phyloP scores from a whole-genome alignment of 1,140 invertebrate species.

The Orius insidiosus region DNA sequence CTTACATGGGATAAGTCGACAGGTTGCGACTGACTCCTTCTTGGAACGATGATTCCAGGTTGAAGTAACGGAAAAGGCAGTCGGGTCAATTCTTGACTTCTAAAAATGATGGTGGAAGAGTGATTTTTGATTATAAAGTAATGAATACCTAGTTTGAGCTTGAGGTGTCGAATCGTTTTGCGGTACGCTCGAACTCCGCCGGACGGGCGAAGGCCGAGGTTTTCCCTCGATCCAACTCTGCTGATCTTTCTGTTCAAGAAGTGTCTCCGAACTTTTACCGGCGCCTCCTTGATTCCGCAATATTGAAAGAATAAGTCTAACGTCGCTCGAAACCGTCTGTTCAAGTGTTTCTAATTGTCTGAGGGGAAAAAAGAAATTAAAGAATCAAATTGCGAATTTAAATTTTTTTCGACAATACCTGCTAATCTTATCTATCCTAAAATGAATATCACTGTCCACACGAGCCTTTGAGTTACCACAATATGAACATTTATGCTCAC shows the following conservation, averaged over 20 bases:
- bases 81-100: conserved; percentile 13
- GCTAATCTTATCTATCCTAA: conserved; percentile 44
- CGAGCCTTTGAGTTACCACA: conserved; percentile 23
- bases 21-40: conserved; percentile 32
- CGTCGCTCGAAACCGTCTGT: conserved; percentile 42
- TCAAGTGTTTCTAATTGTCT: conserved; percentile 33
- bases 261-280: conserved; percentile 10
- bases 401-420: conserved; percentile 25
- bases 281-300: conserved; percentile 30
- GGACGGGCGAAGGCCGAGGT: conserved; percentile 16
- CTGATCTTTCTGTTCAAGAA: conserved; percentile 20
- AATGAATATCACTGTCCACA: conserved; percentile 31
- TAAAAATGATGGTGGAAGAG: neutral
- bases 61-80: conserved; percentile 15
- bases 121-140: neutral
- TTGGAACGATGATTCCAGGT: conserved; percentile 22
- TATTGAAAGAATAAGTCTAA: conserved; percentile 43
- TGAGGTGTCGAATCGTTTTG: conserved; percentile 18
- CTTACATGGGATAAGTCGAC: conserved; percentile 27
- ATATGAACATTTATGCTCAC: conserved; percentile 13
- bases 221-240: conserved; percentile 15
- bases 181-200: conserved; percentile 20
- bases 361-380: conserved; percentile 2
- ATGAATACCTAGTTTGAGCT: conserved; percentile 8
- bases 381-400: neutral